Evolutionary conservation across 1,140 invertebrate species (phyloP).

Genomic region (Coptotermes formosanus): DNA sequence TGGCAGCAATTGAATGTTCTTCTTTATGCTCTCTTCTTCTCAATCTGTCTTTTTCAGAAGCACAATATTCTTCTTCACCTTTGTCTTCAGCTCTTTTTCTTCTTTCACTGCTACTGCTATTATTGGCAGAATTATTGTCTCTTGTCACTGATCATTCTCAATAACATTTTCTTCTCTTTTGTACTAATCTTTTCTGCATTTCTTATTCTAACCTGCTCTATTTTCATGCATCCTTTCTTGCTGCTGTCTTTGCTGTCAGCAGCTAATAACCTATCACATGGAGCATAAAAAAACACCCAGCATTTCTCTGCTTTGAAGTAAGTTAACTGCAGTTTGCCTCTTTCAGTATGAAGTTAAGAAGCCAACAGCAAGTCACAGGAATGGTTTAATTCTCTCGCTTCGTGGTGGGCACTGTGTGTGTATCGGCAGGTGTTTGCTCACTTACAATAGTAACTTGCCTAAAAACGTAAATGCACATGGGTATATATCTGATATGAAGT

Average conservation of each 20-base stretch:
- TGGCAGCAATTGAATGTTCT: not conserved
- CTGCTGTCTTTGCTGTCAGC: not conserved
- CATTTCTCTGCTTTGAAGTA: no score
- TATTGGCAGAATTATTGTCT: not conserved
- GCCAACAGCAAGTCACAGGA: no score
- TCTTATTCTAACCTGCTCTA: not conserved
- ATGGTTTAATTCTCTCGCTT: no score
- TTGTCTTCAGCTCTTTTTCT: conserved; percentile 3
- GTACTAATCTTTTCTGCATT: not conserved
- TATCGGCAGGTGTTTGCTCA: no score
- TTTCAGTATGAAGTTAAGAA: no score
- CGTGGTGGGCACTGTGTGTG: no score
- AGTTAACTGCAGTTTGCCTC: no score
- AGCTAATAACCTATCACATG: not conserved
- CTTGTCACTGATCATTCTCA: not conserved
- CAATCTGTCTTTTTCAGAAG: not conserved
- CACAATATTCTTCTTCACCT: not conserved
- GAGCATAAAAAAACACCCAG: not conserved
- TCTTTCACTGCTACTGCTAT: not conserved
- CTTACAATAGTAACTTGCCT: no score
- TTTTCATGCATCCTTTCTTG: not conserved
- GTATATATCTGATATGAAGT: no score
- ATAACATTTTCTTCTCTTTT: not conserved
- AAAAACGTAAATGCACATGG: no score
- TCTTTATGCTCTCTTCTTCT: not conserved